Conservation (phyloP, 2,113 vertebrate genomes). For the Urocynchramus pylzowi region DNA sequence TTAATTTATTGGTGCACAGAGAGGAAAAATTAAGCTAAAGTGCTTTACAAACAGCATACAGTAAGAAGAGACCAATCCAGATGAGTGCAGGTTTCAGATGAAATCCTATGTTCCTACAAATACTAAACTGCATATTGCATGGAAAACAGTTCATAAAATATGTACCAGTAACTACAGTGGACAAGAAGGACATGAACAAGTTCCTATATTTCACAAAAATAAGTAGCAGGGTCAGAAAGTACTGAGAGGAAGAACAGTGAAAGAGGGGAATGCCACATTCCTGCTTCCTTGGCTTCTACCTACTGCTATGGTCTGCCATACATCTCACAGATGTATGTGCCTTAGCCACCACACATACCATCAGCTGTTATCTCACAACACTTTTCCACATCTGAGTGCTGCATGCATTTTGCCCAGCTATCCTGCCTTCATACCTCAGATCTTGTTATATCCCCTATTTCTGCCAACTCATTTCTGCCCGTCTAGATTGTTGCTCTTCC, state of each 20-base stretch:
- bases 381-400: background rate
- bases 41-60: background rate
- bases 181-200: background rate
- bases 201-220: background rate
- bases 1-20: background rate
- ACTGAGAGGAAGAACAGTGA: background rate
- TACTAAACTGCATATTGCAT: background rate
- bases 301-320: accelerated
- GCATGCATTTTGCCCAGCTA: background rate
- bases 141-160: background rate
- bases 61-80: background rate
- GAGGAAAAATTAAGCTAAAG: background rate
- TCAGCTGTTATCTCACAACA: background rate
- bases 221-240: background rate
- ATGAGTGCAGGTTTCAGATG: background rate
- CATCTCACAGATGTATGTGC: background rate
- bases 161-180: background rate
- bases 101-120: background rate
- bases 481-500: background rate
- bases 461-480: background rate
- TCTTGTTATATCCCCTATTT: background rate
- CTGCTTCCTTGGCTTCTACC: background rate
- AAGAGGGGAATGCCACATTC: background rate
- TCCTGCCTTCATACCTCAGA: background rate
- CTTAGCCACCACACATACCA: background rate